phyloP scores from a whole-genome alignment of 2,113 vertebrate genomes.

The Elephantulus edwardii region DNA sequence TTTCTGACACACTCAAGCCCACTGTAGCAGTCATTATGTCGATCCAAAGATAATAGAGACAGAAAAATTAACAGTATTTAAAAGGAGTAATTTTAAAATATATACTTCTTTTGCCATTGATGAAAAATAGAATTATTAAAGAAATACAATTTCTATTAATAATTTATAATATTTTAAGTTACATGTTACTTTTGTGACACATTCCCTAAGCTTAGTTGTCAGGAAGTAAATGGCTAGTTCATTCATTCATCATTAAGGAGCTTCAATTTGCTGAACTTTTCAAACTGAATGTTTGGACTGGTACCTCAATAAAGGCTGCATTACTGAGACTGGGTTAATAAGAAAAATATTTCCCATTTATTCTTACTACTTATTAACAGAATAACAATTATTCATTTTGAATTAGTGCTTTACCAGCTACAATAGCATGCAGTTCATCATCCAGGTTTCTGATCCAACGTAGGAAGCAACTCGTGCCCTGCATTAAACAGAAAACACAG shows the following conservation, averaged over 20 bases:
- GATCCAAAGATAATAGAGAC: no score
- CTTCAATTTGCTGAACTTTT: neutral
- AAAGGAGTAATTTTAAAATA: constrained; percentile 42
- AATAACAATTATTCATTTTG: neutral
- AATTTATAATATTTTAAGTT: constrained; percentile 16
- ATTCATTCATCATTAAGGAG: neutral
- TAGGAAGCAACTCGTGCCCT: constrained; percentile 97
- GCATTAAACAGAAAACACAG: constrained; percentile 55
- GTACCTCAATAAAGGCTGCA: neutral
- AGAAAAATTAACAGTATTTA: neutral
- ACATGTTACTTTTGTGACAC: neutral
- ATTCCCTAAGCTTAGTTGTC: neutral
- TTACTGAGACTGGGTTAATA: neutral
- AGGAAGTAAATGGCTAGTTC: neutral
- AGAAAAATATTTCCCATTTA: neutral
- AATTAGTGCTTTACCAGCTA: constrained; percentile 89
- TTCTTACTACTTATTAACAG: neutral
- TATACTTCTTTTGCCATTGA: neutral
- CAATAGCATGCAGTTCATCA: constrained; percentile 96
- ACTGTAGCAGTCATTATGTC: no score
- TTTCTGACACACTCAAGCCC: no score
- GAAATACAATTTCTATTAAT: constrained; percentile 1
- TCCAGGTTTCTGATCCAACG: constrained; percentile 97
- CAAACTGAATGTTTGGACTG: neutral
- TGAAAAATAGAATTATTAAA: constrained; percentile 39